Percentiles rank a stretch among this genome's conserved stretches.
Evolutionary conservation across 1,140 invertebrate genomes (phyloP).

Genomic region (Aricia agestis): DNA sequence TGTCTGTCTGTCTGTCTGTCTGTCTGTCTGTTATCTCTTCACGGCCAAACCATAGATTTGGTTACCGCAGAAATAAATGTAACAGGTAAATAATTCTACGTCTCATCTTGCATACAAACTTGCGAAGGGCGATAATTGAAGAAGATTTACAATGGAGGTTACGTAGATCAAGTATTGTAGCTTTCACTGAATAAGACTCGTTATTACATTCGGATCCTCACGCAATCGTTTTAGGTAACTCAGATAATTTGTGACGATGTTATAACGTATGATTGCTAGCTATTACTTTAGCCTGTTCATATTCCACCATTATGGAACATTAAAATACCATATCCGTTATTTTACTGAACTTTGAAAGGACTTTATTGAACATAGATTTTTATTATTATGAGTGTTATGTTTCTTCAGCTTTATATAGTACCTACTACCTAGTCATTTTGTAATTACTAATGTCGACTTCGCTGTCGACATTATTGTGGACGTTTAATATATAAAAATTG

Average conservation of each 20-base stretch:
- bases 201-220: slow-evolving; percentile 54
- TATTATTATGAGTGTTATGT: too few species aligned
- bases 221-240: slow-evolving; percentile 66
- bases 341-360: neutral
- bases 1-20: too few species aligned
- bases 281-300: slow-evolving; percentile 6
- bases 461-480: too few species aligned
- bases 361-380: too few species aligned
- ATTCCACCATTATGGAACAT: neutral
- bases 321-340: neutral
- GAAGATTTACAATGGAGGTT: slow-evolving; percentile 31
- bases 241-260: slow-evolving; percentile 39
- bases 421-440: too few species aligned
- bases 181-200: slow-evolving; percentile 63
- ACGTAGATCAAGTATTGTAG: slow-evolving; percentile 56
- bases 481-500: too few species aligned
- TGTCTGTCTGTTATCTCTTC: too few species aligned
- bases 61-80: neutral
- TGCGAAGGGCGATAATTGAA: slow-evolving; percentile 4
- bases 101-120: neutral
- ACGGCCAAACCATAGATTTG: too few species aligned
- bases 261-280: slow-evolving; percentile 22
- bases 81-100: neutral
- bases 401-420: too few species aligned
- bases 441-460: too few species aligned